Percentiles rank a stretch among this genome's conserved stretches.
phyloP scores from a whole-genome alignment of 2,113 vertebrate genomes.

The Sigmodon hispidus region DNA sequence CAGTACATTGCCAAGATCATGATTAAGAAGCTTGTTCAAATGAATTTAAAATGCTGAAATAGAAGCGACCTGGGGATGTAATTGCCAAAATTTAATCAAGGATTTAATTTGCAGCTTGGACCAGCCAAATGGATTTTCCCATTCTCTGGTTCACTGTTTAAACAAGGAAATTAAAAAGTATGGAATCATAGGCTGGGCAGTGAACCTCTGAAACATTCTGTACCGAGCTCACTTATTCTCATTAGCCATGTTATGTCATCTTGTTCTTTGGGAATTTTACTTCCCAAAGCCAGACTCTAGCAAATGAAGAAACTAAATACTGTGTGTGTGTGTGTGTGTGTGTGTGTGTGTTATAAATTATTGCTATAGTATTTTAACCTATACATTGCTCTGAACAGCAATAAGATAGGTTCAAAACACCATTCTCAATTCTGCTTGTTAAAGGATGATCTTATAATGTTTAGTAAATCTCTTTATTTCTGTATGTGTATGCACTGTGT shows the following conservation, averaged over 20 bases:
- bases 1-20: conserved; percentile 85
- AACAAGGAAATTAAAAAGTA: conserved; percentile 89
- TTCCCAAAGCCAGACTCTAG: neutral
- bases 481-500: neutral
- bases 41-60: conserved; percentile 88
- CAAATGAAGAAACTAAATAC: neutral
- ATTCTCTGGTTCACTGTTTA: conserved; percentile 84
- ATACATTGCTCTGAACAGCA: conserved; percentile 80
- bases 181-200: conserved; percentile 82
- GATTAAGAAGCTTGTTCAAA: conserved; percentile 88
- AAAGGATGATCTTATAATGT: neutral
- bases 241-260: conserved; percentile 82
- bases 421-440: conserved; percentile 79
- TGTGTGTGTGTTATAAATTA: conserved; percentile 78
- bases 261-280: conserved; percentile 69
- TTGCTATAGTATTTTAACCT: conserved; percentile 78
- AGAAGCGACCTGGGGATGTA: conserved; percentile 86
- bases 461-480: too few relatives aligned
- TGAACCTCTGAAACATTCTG: conserved; percentile 82
- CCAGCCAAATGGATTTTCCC: conserved; percentile 86
- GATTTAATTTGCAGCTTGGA: conserved; percentile 87
- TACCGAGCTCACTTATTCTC: conserved; percentile 80
- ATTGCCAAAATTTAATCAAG: conserved; percentile 90
- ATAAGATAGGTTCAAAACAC: conserved; percentile 79
- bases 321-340: neutral